Base-by-base conservation (phyloP, 2,888 invertebrate genomes). In the Lycaena phlaeas region DNA sequence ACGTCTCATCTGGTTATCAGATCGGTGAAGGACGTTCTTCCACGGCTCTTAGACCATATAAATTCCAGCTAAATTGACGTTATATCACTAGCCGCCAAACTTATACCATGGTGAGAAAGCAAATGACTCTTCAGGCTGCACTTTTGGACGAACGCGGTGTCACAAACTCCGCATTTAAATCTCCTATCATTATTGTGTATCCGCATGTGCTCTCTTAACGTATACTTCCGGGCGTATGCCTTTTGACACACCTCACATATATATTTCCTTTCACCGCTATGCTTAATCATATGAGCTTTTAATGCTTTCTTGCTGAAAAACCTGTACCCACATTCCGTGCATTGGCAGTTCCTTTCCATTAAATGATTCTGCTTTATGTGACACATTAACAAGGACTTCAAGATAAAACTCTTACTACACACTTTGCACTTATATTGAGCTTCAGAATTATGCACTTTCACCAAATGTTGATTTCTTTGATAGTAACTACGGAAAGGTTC, bases 251-350 rank as follows among this genome's bases (percentile, higher is more conserved):
- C 56, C 2, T 65, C 68, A 44, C 82, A 82, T 0, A 61, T 51
- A 22, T 71, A 85, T 10, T 67, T 78, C 1, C 69, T 54, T 15
- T 81, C 81, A 0, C 85, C 85, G 0, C 75, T 79, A 44, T 86
- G 86, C 25, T 79, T 79, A 0, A 85, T 54, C 82, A 85, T 85
- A 30, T 86, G 86, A 0, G 76, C 82, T 39, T 84, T 86, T 0
- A 87, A 59, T 1, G 81, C 81, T 46, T 86, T 86, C n/a, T 81
- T 82, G 40, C 82, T 85, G 48, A 86, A 86, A 40, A 87, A 87
- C 36, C 75, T 60, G 29, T 70, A 78, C 0, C 82, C 86, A 40
- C 87, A 87, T 14, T 85, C 76, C 0, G 73, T 69, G 15, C 87
- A 87, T 36, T 78, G 78, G 41, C 70, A 81, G 11, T 85, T 75